A percentile compares a stretch with the other conserved stretches of the same genome.
Evolutionary conservation across 2,888 invertebrate genomes (phyloP).

Genomic region (Ditylenchus weischeri): DNA sequence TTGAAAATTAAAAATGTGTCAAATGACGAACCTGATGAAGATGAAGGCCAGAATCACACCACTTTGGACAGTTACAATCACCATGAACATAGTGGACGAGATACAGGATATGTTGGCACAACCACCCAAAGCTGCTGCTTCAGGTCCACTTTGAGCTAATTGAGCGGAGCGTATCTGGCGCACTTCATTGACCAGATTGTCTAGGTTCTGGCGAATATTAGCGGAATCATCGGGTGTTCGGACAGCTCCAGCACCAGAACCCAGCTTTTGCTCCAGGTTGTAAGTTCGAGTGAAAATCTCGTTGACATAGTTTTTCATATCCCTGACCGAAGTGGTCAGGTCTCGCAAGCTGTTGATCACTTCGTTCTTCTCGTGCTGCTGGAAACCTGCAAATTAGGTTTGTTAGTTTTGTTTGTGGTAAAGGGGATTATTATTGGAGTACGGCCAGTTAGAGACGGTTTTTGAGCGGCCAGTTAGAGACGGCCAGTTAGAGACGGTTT

Average conservation of each 20-base stretch:
- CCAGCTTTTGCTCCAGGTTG: slow-evolving; percentile 51
- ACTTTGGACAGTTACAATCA: slow-evolving; percentile 45
- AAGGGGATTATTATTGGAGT: no score
- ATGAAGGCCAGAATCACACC: slow-evolving; percentile 48
- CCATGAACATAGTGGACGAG: slow-evolving; percentile 45
- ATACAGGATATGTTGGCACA: slow-evolving; percentile 38
- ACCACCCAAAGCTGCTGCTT: slow-evolving; percentile 17
- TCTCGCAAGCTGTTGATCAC: slow-evolving; percentile 80
- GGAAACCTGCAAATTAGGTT: slow-evolving; percentile 63
- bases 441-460: no score
- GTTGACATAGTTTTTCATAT: slow-evolving; percentile 66
- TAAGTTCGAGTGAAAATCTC: slow-evolving; percentile 56
- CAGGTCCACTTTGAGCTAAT: slow-evolving; percentile 12
- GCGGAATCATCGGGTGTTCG: slow-evolving; percentile 12
- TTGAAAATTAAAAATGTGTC: slow-evolving; percentile 11
- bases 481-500: no score
- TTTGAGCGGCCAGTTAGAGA: no score
- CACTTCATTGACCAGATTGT: slow-evolving; percentile 40
- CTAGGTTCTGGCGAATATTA: slow-evolving; percentile 22
- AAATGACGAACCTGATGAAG: slow-evolving; percentile 42
- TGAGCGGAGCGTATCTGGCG: slow-evolving; percentile 34
- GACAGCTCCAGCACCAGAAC: slow-evolving; percentile 11
- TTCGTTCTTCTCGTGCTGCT: slow-evolving; percentile 83
- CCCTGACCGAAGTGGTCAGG: slow-evolving; percentile 74
- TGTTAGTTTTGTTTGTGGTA: no score